These are phyloP conservation scores for Probaryconus sp. DNA, from an alignment of 1,140 invertebrate species.

Conservation along the genomic window DNA sequence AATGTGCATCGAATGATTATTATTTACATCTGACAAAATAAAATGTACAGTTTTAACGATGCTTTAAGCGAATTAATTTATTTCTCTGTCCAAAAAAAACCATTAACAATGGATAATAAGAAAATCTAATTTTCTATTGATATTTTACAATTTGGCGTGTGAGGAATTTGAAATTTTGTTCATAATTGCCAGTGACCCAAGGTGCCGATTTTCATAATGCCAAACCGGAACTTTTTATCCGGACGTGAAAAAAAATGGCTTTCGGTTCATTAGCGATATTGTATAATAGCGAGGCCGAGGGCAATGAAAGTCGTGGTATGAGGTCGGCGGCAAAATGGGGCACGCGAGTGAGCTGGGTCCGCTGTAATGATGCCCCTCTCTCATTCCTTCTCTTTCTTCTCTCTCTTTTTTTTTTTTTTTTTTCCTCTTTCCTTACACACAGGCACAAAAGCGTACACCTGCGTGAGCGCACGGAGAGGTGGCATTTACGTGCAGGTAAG, in stretches of 20 bases:
- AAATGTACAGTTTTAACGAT: slow-evolving; percentile 39
- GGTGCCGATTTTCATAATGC: too few relatives aligned
- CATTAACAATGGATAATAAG: neutral
- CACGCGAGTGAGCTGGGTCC: slow-evolving; percentile 46
- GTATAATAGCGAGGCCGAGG: slow-evolving; percentile 61
- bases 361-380: slow-evolving; percentile 4
- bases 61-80: neutral
- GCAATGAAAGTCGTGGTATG: slow-evolving; percentile 61
- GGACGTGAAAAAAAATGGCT: slow-evolving; percentile 54
- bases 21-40: slow-evolving; percentile 19
- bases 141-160: too few relatives aligned
- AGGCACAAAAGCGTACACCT: slow-evolving; percentile 42
- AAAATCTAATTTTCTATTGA: too few relatives aligned
- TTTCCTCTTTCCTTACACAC: too few relatives aligned
- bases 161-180: too few relatives aligned
- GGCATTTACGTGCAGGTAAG: slow-evolving; percentile 60
- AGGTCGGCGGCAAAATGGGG: slow-evolving; percentile 50
- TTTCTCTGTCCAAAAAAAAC: neutral
- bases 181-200: slow-evolving; percentile 53
- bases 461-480: slow-evolving; percentile 44
- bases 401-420: too few relatives aligned
- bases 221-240: too few relatives aligned
- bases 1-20: slow-evolving; percentile 4
- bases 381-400: neutral
- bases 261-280: slow-evolving; percentile 61